Conservation (phyloP, 2,113 vertebrate species). For the Microcebus jonahi region DNA sequence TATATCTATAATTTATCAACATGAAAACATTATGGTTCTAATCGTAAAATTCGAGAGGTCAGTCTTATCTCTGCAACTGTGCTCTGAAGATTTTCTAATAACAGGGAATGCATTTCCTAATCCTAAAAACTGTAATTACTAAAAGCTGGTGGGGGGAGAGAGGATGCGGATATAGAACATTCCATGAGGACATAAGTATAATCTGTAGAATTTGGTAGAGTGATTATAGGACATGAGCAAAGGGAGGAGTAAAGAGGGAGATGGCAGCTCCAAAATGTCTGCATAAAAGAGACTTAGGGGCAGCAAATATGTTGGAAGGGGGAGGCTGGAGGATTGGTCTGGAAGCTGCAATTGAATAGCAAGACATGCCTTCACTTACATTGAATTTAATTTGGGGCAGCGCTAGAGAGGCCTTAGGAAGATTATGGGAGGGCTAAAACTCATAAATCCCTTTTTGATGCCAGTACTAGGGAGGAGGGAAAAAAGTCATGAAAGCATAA, state of each 20-base stretch:
- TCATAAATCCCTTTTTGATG: background rate
- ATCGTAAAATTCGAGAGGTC: conserved; percentile 44
- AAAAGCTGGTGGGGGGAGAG: background rate
- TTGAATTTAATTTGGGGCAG: background rate
- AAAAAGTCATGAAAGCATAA: background rate
- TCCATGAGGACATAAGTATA: background rate
- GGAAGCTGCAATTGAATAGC: background rate
- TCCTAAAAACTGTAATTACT: conserved; percentile 54
- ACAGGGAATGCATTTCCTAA: background rate
- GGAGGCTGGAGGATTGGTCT: background rate
- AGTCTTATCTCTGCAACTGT: conserved; percentile 20
- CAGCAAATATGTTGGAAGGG: background rate
- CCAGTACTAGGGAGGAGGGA: background rate
- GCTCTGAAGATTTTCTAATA: conserved; percentile 43
- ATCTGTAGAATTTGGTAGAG: background rate
- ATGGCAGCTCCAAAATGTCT: background rate
- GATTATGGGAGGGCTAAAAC: background rate
- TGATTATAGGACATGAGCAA: background rate
- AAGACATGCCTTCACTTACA: background rate
- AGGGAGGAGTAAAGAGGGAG: background rate
- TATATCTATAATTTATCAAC: conserved; percentile 55
- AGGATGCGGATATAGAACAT: background rate
- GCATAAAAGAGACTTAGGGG: background rate
- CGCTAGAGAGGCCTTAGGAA: background rate
- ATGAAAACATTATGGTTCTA: conserved; percentile 28